A percentile compares a stretch with the other conserved stretches of the same genome.
phyloP scores from a whole-genome alignment of 2,797 vertebrate genomes.

The Brotogeris chrysoptera region DNA sequence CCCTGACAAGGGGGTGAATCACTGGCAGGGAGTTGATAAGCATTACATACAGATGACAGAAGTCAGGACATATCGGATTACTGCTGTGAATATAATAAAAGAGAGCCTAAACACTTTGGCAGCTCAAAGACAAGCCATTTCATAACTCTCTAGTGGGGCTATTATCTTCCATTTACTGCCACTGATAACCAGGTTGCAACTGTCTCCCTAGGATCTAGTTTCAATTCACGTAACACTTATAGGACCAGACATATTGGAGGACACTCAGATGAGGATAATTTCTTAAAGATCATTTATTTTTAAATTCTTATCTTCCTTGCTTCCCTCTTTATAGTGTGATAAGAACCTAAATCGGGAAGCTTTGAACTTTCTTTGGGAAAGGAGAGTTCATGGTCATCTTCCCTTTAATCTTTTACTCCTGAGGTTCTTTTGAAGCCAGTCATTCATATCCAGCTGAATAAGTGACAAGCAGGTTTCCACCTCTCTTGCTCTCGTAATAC shows the following conservation, averaged over 20 bases:
- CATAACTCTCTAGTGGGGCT: slow-evolving; percentile 85
- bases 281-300: slow-evolving; percentile 72
- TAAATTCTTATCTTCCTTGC: slow-evolving; percentile 71
- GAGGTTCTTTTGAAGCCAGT: slow-evolving; percentile 63
- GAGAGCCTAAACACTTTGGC: slow-evolving; percentile 93
- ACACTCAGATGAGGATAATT: slow-evolving; percentile 45
- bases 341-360: slow-evolving; percentile 54
- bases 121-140: slow-evolving; percentile 90
- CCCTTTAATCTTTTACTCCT: slow-evolving; percentile 58
- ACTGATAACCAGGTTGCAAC: slow-evolving; percentile 86
- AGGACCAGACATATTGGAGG: slow-evolving; percentile 67
- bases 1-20: slow-evolving; percentile 97
- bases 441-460: slow-evolving; percentile 24
- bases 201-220: slow-evolving; percentile 81
- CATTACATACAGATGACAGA: slow-evolving; percentile 99
- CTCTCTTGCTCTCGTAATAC: background rate
- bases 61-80: slow-evolving; percentile 99
- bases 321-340: slow-evolving; percentile 45
- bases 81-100: slow-evolving; percentile 98
- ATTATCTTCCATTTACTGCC: slow-evolving; percentile 91
- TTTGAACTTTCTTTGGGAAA: slow-evolving; percentile 66
- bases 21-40: slow-evolving; percentile 96
- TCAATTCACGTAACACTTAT: slow-evolving; percentile 82
- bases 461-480: slow-evolving; percentile 47
- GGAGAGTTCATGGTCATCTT: slow-evolving; percentile 50